phyloP scores from a whole-genome alignment of 2,888 invertebrate species.

The Parnassius glacialis region DNA sequence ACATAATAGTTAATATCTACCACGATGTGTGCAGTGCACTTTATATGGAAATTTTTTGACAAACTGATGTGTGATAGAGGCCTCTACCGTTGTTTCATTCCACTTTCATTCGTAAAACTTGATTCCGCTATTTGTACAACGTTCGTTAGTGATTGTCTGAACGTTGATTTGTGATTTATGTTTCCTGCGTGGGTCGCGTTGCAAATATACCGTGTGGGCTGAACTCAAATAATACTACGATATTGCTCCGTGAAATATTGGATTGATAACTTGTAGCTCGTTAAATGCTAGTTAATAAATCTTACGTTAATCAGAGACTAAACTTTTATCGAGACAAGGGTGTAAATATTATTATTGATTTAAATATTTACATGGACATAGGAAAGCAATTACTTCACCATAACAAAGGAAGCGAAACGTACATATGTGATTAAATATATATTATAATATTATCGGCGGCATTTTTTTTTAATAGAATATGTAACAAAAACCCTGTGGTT shows the following conservation, averaged over 20 bases:
- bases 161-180: slow-evolving; percentile 60
- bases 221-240: slow-evolving; percentile 37
- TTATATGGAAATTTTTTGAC: slow-evolving; percentile 63
- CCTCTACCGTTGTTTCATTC: slow-evolving; percentile 54
- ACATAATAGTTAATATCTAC: background rate
- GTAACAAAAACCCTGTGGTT: too few relatives aligned
- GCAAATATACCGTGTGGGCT: slow-evolving; percentile 55
- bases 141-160: slow-evolving; percentile 73
- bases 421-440: too few relatives aligned
- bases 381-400: too few relatives aligned
- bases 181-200: slow-evolving; percentile 51
- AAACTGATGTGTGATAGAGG: slow-evolving; percentile 66
- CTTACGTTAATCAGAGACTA: background rate
- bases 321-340: too few relatives aligned
- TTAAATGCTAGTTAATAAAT: slow-evolving; percentile 10
- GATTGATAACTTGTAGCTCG: slow-evolving; percentile 20
- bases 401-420: too few relatives aligned
- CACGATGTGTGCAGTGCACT: slow-evolving; percentile 36
- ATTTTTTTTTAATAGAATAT: too few relatives aligned
- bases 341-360: too few relatives aligned
- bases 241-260: slow-evolving; percentile 38
- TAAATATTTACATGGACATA: too few relatives aligned
- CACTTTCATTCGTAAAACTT: slow-evolving; percentile 65
- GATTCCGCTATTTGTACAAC: slow-evolving; percentile 63
- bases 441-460: too few relatives aligned